Conservation (phyloP, 1,140 invertebrate species). For the Heliconius nattereri region DNA sequence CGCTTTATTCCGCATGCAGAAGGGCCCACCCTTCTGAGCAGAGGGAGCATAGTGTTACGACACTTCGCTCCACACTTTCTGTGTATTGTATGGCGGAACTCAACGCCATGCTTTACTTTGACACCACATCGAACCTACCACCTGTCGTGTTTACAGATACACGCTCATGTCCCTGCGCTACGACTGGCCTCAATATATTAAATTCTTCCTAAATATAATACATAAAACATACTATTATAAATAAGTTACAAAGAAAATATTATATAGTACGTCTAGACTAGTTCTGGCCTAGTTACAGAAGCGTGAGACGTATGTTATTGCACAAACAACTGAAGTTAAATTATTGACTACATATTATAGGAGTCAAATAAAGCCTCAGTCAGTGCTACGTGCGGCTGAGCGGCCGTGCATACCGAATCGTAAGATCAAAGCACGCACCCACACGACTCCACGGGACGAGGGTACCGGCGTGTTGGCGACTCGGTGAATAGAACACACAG, state of each 20-base stretch:
- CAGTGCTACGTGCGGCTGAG: slow-evolving; percentile 71
- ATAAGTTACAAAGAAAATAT: slow-evolving; percentile 46
- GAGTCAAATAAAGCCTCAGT: slow-evolving; percentile 74
- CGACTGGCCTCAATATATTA: too few species aligned
- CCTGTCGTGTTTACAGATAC: too few species aligned
- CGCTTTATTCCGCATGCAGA: too few species aligned
- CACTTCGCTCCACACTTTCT: too few species aligned
- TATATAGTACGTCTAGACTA: slow-evolving; percentile 41
- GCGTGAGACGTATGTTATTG: slow-evolving; percentile 66
- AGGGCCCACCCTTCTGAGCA: too few species aligned
- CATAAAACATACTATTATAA: background rate
- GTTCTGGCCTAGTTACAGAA: slow-evolving; percentile 56
- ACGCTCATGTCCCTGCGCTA: too few species aligned
- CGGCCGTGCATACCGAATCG: slow-evolving; percentile 79
- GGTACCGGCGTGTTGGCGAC: slow-evolving; percentile 38
- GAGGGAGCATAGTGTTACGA: too few species aligned
- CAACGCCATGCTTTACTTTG: too few species aligned
- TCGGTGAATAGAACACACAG: slow-evolving; percentile 60
- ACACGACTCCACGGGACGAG: slow-evolving; percentile 55
- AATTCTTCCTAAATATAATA: too few species aligned
- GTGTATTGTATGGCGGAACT: too few species aligned
- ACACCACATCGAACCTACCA: too few species aligned
- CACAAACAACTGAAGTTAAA: slow-evolving; percentile 74
- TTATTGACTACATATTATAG: slow-evolving; percentile 79
- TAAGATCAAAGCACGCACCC: slow-evolving; percentile 80